Evolutionary conservation across 2,888 invertebrate species (phyloP), one percentile per base, ranked within the genome.

Genomic region (Leptogaster cylindrica): DNA sequence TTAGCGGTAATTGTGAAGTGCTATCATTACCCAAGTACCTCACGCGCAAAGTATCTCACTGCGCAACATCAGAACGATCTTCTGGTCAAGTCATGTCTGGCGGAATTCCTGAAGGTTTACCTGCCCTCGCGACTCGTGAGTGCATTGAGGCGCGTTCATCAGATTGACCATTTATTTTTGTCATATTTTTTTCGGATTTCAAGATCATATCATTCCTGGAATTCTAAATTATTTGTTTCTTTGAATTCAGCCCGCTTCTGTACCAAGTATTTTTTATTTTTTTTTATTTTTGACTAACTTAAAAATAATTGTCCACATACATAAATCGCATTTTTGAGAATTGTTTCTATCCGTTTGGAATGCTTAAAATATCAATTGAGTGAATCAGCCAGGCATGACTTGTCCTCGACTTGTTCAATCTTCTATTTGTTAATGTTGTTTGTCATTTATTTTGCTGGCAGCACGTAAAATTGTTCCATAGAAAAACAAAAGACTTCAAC

Each of bases 401-500:
- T 25, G 48, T 23, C 27, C 3, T 10, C 10, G 2, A 3, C 27
- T 16, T 25, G 7, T 4, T 48, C n/a, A 12, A 23, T 5, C 48
- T 48, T 23, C 48, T 25, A 12, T 10, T 10, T 48, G 12, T 4
- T 48, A 48, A 25, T 48, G 12, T 48, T 16, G 25, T 1, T 16
- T 12, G 48, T 23, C 7, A 48, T 48, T 48, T 48, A 23, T 48
- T 48, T 25, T 12, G 41, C 18, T 41, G 4, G 48, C 8, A 25
- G 8, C 6, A 10, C 6, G 48, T 6, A 41, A 12, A 2, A 48
- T 25, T 8, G 46, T n/a, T n/a, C 12, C n/a, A n/a, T n/a, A 14
- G 28, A 28, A 61, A 61, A 41, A 61, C 61, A 61, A 61, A 61
- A 61, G 61, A 61, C 61, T 61, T 61, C 61, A 61, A 61, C 61